Percentiles rank a stretch among this genome's conserved stretches.
Conservation (phyloP, 1,140 invertebrate species). For the Bombus polaris region DNA sequence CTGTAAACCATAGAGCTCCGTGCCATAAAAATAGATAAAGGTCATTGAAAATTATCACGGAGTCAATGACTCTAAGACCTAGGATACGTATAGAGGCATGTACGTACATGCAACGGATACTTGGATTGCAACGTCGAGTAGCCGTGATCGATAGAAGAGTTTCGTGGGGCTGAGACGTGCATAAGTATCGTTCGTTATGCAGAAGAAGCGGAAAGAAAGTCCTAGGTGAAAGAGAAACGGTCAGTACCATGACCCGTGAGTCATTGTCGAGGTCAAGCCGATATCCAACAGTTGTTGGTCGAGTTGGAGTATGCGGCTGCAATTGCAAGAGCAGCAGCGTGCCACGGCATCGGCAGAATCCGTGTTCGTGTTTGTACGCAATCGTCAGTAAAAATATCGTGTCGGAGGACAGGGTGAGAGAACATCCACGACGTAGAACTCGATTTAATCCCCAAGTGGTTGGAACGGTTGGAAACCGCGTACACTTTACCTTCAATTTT, state of each 20-base stretch:
- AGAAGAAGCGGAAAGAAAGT: slow-evolving; percentile 14
- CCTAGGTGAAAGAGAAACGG: slow-evolving; percentile 44
- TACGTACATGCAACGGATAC: background rate
- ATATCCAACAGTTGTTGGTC: slow-evolving; percentile 33
- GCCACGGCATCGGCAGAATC: slow-evolving; percentile 17
- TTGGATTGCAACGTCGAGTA: background rate
- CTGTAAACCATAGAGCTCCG: no score
- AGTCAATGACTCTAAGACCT: background rate
- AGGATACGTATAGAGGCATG: background rate
- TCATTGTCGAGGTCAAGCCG: slow-evolving; percentile 50
- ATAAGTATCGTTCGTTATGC: background rate
- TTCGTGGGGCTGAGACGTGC: background rate
- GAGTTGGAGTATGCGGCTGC: background rate
- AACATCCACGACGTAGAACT: background rate
- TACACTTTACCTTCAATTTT: background rate
- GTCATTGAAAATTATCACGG: background rate
- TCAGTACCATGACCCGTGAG: slow-evolving; percentile 48
- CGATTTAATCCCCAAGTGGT: background rate
- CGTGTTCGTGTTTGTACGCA: background rate
- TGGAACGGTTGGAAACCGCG: background rate
- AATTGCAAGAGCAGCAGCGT: background rate
- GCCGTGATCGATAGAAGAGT: slow-evolving; percentile 22
- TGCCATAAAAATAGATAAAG: no score
- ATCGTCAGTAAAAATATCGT: slow-evolving; percentile 30
- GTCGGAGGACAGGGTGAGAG: background rate